Conservation (phyloP, 2,113 vertebrate species). For the Marmota flaviventris region DNA sequence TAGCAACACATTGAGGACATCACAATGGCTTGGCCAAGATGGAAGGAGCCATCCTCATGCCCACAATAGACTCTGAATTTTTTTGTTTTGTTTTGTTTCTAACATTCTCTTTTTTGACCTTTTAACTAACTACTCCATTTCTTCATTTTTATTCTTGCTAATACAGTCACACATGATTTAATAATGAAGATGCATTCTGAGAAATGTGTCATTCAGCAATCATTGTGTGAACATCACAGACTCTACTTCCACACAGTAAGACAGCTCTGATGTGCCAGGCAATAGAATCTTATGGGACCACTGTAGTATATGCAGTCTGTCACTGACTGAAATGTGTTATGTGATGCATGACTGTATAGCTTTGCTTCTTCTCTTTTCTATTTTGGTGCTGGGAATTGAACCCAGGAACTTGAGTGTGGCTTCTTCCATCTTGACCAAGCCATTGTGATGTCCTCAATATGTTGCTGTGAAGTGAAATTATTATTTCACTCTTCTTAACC, state of each 20-base stretch:
- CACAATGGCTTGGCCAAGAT: slow-evolving; percentile 18
- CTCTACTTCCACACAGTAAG: neutral
- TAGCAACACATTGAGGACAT: neutral
- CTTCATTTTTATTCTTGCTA: slow-evolving; percentile 3
- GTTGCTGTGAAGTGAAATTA: slow-evolving; percentile 46
- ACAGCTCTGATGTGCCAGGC: neutral
- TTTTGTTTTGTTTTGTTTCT: neutral
- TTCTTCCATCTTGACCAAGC: slow-evolving; percentile 41
- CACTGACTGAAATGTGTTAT: neutral
- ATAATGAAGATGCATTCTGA: neutral
- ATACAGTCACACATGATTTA: neutral
- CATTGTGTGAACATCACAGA: neutral
- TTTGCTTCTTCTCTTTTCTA: neutral
- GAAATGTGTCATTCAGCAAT: neutral
- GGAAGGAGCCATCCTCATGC: neutral
- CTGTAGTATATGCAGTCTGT: neutral
- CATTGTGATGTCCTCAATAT: neutral
- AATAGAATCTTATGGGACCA: neutral
- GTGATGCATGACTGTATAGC: neutral
- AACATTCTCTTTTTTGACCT: neutral
- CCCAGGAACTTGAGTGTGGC: neutral
- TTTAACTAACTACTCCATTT: neutral
- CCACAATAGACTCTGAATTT: neutral
- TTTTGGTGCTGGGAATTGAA: neutral
- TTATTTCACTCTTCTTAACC: neutral